Percentiles rank a stretch among this genome's conserved stretches.
Evolutionary conservation across 2,797 vertebrate species (phyloP).

Genomic region (Ispidina lecontei): DNA sequence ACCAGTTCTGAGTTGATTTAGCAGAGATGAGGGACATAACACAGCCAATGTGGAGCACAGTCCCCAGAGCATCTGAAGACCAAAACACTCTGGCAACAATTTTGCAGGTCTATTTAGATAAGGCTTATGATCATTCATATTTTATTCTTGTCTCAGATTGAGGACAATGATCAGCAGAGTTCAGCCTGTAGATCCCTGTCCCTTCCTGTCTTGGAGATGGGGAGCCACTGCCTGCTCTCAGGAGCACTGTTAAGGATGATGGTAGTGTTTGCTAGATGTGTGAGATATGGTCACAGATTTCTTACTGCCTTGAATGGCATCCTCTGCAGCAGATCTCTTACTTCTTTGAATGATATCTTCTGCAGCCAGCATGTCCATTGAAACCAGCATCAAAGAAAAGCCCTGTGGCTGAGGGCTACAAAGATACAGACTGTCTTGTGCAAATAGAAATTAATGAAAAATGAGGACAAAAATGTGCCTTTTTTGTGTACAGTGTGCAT

Average conservation of each 20-base stretch:
- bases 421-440: background rate
- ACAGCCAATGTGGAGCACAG: background rate
- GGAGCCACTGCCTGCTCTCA: background rate
- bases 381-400: background rate
- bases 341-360: background rate
- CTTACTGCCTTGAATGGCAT: background rate
- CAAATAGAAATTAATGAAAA: slow-evolving; percentile 33
- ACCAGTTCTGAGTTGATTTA: background rate
- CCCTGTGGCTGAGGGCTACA: background rate
- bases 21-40: background rate
- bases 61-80: background rate
- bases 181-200: background rate
- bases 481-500: background rate
- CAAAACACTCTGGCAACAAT: background rate
- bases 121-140: background rate
- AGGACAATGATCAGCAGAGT: background rate
- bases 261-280: background rate
- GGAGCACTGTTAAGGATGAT: background rate
- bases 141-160: background rate
- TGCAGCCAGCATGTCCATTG: slow-evolving; percentile 1
- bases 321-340: background rate
- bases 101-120: slow-evolving; percentile 2
- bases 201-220: background rate
- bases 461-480: background rate
- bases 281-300: slow-evolving; percentile 17